Evolutionary conservation across 2,113 vertebrate species (phyloP).

Genomic region (Telmatochromis brichardi): DNA sequence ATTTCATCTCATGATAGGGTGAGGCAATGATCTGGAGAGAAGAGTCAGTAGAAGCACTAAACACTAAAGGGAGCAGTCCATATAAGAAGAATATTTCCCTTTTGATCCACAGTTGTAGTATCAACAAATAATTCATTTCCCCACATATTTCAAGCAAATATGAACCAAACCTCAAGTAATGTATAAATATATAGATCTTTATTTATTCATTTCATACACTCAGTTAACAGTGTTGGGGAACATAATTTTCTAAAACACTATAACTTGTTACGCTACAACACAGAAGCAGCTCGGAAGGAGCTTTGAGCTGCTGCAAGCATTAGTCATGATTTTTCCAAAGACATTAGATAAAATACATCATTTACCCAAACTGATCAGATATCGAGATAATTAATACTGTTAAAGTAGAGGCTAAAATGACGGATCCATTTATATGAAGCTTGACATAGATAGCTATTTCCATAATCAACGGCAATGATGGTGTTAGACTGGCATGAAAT

Average conservation of each 20-base stretch:
- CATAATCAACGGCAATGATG: neutral
- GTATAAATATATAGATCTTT: slow-evolving; percentile 81
- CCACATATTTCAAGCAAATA: neutral
- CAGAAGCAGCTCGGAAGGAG: neutral
- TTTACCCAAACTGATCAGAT: neutral
- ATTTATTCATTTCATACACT: slow-evolving; percentile 66
- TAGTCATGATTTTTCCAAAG: neutral
- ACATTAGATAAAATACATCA: neutral
- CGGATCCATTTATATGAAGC: neutral
- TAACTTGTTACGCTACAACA: neutral
- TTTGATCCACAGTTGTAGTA: neutral
- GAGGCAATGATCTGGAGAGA: neutral
- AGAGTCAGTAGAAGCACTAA: neutral
- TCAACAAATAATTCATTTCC: neutral
- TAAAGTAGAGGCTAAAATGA: neutral
- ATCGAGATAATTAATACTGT: neutral
- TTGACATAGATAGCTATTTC: neutral
- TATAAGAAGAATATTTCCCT: neutral
- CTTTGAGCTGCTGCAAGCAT: neutral
- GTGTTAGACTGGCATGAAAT: neutral
- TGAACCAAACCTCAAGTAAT: neutral
- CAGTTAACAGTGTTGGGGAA: slow-evolving; percentile 66
- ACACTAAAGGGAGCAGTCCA: neutral
- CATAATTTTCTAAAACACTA: slow-evolving; percentile 3
- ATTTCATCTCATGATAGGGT: neutral